Evolutionary conservation across 2,888 invertebrate species (phyloP).

Genomic region (Athalia rosae): DNA sequence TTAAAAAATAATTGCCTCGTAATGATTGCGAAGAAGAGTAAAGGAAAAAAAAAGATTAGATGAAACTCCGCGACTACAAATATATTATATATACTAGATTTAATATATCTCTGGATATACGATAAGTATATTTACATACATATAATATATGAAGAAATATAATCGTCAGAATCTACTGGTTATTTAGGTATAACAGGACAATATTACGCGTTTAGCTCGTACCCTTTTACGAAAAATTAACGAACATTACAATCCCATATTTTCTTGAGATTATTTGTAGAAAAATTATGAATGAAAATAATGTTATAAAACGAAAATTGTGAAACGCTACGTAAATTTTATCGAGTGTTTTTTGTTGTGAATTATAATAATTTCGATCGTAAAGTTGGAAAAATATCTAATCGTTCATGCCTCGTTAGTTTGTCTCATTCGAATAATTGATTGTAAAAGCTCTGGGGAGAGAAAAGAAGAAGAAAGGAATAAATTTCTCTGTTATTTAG

Average conservation of each 20-base stretch:
- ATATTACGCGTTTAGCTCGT: slow-evolving; percentile 61
- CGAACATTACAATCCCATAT: slow-evolving; percentile 18
- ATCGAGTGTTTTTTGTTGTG: too few relatives aligned
- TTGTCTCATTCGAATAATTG: too few relatives aligned
- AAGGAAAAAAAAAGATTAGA: neutral
- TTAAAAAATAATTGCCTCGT: neutral
- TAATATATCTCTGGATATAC: neutral
- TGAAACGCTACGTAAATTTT: neutral
- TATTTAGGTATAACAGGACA: slow-evolving; percentile 65
- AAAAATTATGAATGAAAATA: slow-evolving; percentile 3
- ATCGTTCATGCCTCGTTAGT: too few relatives aligned
- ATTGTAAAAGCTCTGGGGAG: too few relatives aligned
- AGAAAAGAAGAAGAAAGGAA: neutral
- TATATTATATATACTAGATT: slow-evolving; percentile 1
- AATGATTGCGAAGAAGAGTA: neutral
- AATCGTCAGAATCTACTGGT: slow-evolving; percentile 60
- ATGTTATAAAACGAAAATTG: slow-evolving; percentile 1
- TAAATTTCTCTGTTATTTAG: slow-evolving; percentile 48
- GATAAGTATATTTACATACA: slow-evolving; percentile 40
- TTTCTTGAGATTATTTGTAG: slow-evolving; percentile 49
- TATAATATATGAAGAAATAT: slow-evolving; percentile 24
- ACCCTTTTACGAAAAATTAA: slow-evolving; percentile 22
- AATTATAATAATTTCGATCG: too few relatives aligned
- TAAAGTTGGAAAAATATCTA: too few relatives aligned
- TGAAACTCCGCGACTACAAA: slow-evolving; percentile 12